A percentile compares a stretch with the other conserved stretches of the same genome.
phyloP scores from a whole-genome alignment of 2,797 vertebrate genomes.

The Chanos chanos region DNA sequence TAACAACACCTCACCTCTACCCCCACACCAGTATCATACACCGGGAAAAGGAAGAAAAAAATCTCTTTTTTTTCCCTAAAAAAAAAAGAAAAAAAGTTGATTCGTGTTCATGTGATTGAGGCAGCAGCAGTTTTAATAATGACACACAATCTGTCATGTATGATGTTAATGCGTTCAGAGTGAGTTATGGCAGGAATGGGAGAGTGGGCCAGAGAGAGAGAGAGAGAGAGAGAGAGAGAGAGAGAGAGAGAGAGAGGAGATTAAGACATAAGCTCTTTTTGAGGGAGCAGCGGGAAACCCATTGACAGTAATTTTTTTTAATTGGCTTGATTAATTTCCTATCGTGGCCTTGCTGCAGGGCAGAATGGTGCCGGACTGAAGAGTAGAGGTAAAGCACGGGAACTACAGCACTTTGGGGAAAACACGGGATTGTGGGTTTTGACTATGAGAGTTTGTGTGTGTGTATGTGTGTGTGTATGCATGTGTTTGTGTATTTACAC shows the following conservation, averaged over 20 bases:
- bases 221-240: too few relatives aligned
- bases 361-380: conserved; percentile 6
- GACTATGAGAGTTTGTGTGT: too few relatives aligned
- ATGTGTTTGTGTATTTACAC: too few relatives aligned
- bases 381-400: not conserved
- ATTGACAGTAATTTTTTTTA: conserved; percentile 45
- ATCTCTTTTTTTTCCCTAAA: not conserved
- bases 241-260: conserved; percentile 40
- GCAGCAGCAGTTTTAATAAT: conserved; percentile 46
- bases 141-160: conserved; percentile 39
- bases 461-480: conserved; percentile 40
- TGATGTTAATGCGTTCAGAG: conserved; percentile 41
- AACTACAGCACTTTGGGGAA: not conserved
- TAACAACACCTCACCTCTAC: too few relatives aligned
- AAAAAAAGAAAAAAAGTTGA: conserved; percentile 15
- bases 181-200: conserved; percentile 45
- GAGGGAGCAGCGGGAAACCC: conserved; percentile 33
- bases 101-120: conserved; percentile 17
- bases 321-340: conserved; percentile 54
- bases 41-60: too few relatives aligned
- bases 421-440: conserved; percentile 60
- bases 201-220: conserved; percentile 45
- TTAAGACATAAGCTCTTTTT: conserved; percentile 40
- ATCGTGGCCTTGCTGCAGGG: conserved; percentile 26
- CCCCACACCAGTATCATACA: too few relatives aligned